phyloP scores from a whole-genome alignment of 2,888 invertebrate genomes.

The Heliothis peltigera region DNA sequence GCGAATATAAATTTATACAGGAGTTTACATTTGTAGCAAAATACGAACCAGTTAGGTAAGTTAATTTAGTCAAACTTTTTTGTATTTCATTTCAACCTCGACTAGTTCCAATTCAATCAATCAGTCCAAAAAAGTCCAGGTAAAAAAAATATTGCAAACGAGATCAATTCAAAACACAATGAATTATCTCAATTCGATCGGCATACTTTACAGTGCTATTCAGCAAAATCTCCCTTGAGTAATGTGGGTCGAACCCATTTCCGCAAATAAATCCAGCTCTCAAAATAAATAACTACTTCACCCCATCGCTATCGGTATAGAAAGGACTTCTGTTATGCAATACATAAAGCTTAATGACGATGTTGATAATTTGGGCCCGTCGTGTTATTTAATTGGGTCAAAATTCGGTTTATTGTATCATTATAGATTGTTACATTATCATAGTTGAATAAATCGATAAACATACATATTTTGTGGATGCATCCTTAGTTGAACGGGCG shows the following conservation, averaged over 20 bases:
- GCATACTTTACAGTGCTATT: slow-evolving; percentile 83
- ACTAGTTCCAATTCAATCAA: slow-evolving; percentile 21
- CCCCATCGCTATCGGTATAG: slow-evolving; percentile 57
- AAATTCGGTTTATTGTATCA: slow-evolving; percentile 51
- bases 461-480: slow-evolving; percentile 26
- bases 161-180: slow-evolving; percentile 75
- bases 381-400: slow-evolving; percentile 60
- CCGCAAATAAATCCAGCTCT: slow-evolving; percentile 86
- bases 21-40: neutral
- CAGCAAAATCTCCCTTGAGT: slow-evolving; percentile 86
- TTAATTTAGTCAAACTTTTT: slow-evolving; percentile 5
- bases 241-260: slow-evolving; percentile 86
- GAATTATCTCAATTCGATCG: slow-evolving; percentile 80
- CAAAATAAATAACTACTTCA: slow-evolving; percentile 83
- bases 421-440: slow-evolving; percentile 49
- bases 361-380: slow-evolving; percentile 48
- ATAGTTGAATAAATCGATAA: slow-evolving; percentile 28
- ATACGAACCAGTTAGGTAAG: neutral
- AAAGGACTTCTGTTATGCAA: slow-evolving; percentile 73
- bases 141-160: slow-evolving; percentile 30
- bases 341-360: slow-evolving; percentile 60
- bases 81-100: slow-evolving; percentile 24
- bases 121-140: slow-evolving; percentile 22
- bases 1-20: neutral
- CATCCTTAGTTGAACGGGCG: slow-evolving; percentile 31